Evolutionary conservation across 2,113 vertebrate species (phyloP).

Genomic region (Indri indri): DNA sequence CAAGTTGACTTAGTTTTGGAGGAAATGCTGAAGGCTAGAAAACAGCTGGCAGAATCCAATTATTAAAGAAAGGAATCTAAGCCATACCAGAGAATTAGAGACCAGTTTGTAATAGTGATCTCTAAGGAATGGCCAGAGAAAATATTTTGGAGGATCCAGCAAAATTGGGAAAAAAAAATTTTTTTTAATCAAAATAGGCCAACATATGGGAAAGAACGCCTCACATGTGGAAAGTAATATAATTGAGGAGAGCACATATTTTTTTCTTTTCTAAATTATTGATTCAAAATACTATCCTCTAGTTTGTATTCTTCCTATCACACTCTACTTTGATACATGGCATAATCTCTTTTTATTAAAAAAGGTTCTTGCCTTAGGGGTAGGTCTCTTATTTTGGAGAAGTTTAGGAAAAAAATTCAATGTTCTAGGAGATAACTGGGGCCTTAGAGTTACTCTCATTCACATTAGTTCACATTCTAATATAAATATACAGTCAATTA

Average conservation of each 20-base stretch:
- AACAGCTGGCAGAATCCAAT: constrained; percentile 64
- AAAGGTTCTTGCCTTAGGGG: background rate
- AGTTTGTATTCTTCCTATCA: background rate
- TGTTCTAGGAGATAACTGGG: background rate
- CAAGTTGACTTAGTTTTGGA: constrained; percentile 75
- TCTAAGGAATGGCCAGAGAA: constrained; percentile 45
- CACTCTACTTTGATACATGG: background rate
- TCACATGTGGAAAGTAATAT: background rate
- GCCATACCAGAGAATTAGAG: constrained; percentile 61
- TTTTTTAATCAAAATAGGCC: constrained; percentile 55
- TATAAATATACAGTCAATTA: background rate
- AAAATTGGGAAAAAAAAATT: constrained; percentile 47
- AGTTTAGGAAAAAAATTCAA: background rate
- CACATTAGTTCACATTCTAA: background rate
- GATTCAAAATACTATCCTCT: background rate
- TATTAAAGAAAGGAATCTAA: constrained; percentile 68
- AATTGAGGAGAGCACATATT: background rate
- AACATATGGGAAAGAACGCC: constrained; percentile 30
- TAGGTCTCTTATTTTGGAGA: constrained; percentile 7
- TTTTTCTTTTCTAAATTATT: constrained; percentile 31
- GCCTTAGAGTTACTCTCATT: background rate
- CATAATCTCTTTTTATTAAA: background rate
- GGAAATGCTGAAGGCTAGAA: constrained; percentile 63
- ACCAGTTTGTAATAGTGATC: constrained; percentile 49
- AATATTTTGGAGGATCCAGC: constrained; percentile 38